These are phyloP conservation scores for Eumaeus atala DNA, from an alignment of 1,140 invertebrate genomes.

Conservation along the genomic window DNA sequence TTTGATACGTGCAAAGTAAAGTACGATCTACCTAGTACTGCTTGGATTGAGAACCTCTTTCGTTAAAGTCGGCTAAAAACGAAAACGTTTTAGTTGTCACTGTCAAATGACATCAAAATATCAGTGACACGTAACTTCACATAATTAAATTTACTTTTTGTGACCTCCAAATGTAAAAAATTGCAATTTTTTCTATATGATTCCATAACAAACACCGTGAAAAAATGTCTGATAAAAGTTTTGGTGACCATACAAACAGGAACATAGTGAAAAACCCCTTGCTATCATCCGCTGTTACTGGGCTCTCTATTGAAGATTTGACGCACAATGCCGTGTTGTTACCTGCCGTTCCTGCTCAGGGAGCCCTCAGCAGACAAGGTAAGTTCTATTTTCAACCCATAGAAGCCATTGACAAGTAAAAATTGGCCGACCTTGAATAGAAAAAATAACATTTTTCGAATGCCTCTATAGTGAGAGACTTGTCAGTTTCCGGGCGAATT, in stretches of 20 bases:
- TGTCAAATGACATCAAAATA: constrained; percentile 55
- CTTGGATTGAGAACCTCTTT: background rate
- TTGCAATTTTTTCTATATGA: constrained; percentile 43
- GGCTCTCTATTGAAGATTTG: constrained; percentile 65
- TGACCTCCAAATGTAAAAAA: constrained; percentile 69
- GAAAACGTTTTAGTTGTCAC: constrained; percentile 10
- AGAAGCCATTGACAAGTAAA: constrained; percentile 29
- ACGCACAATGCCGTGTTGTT: constrained; percentile 67
- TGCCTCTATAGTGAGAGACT: constrained; percentile 22
- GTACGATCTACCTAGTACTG: no score
- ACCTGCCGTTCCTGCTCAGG: constrained; percentile 53
- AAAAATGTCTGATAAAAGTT: constrained; percentile 65
- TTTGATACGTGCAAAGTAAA: no score
- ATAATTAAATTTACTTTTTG: constrained; percentile 66
- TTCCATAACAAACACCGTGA: constrained; percentile 39
- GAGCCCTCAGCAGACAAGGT: constrained; percentile 53
- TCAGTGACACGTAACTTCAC: constrained; percentile 69
- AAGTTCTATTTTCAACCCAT: constrained; percentile 56
- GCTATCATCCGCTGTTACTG: constrained; percentile 59
- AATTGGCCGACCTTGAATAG: constrained; percentile 38
- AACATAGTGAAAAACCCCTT: constrained; percentile 66
- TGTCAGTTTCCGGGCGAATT: constrained; percentile 38
- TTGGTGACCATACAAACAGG: constrained; percentile 53
- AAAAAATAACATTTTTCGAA: constrained; percentile 31
- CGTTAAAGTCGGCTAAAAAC: background rate